These are phyloP conservation scores for Enteromius anoplus DNA, from an alignment of 2,797 vertebrate genomes.

Conservation along the genomic window DNA sequence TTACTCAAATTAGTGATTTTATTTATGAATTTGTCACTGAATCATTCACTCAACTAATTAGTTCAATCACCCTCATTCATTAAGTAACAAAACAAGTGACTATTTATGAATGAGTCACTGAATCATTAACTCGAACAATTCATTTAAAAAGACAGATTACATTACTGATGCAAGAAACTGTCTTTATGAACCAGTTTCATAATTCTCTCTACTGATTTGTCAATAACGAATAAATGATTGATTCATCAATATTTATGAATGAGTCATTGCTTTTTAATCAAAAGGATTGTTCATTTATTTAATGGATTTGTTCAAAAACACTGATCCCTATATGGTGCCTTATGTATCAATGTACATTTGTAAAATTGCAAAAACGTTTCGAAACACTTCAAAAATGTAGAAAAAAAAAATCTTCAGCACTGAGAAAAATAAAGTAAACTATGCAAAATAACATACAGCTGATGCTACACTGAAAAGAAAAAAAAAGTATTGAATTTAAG, in stretches of 20 bases:
- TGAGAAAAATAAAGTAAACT: background rate
- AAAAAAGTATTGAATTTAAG: no score
- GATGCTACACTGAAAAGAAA: no score
- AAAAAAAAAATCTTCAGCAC: background rate
- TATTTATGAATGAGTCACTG: background rate
- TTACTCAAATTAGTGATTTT: background rate
- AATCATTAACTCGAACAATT: background rate
- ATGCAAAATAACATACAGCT: background rate
- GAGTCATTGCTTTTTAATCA: background rate
- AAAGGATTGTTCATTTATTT: background rate
- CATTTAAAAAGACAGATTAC: background rate
- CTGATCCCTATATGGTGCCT: background rate
- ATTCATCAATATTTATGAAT: background rate
- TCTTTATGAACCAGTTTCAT: background rate
- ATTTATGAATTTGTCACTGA: background rate
- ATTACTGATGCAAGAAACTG: background rate
- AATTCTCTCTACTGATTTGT: background rate
- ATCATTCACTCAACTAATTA: background rate
- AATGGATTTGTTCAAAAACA: background rate
- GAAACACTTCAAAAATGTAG: background rate
- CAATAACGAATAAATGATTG: background rate
- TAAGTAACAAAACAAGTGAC: background rate
- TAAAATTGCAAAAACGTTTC: background rate
- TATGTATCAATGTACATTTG: background rate
- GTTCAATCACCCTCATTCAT: background rate